Conservation (phyloP, 1,140 invertebrate genomes). For the Drosophila parabipectinata region DNA sequence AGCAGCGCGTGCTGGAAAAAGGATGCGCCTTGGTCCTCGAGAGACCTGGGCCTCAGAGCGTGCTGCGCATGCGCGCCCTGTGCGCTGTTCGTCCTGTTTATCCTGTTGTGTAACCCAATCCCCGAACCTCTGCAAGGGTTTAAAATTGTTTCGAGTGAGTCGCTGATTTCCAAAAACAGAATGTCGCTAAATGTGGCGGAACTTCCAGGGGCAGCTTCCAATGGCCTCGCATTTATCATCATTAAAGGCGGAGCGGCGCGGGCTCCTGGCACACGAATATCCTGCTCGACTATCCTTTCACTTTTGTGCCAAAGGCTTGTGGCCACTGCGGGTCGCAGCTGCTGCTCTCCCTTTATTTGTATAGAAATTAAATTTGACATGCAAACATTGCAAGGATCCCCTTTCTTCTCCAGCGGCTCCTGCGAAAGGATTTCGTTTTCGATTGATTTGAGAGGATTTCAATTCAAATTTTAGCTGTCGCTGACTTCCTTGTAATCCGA, state of each 20-base stretch:
- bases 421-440: slow-evolving; percentile 66
- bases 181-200: slow-evolving; percentile 74
- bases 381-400: slow-evolving; percentile 58
- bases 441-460: slow-evolving; percentile 3
- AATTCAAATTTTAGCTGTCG: slow-evolving; percentile 29
- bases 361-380: slow-evolving; percentile 81
- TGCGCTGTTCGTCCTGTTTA: slow-evolving; percentile 21
- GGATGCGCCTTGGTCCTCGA: slow-evolving; percentile 37
- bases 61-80: slow-evolving; percentile 68
- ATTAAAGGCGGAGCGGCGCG: slow-evolving; percentile 59
- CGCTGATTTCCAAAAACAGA: slow-evolving; percentile 18
- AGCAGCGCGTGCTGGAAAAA: slow-evolving; percentile 63
- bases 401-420: neutral
- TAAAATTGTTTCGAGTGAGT: slow-evolving; percentile 52
- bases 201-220: slow-evolving; percentile 44
- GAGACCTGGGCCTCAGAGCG: slow-evolving; percentile 32
- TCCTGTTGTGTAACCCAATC: slow-evolving; percentile 75
- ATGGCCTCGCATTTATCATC: slow-evolving; percentile 75
- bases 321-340: slow-evolving; percentile 69
- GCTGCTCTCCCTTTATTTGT: slow-evolving; percentile 63
- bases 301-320: slow-evolving; percentile 70
- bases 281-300: slow-evolving; percentile 53
- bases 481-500: slow-evolving; percentile 58
- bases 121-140: slow-evolving; percentile 53
- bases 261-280: slow-evolving; percentile 25